Base-by-base conservation (phyloP, 2,113 vertebrate genomes). In the Spea bombifrons region DNA sequence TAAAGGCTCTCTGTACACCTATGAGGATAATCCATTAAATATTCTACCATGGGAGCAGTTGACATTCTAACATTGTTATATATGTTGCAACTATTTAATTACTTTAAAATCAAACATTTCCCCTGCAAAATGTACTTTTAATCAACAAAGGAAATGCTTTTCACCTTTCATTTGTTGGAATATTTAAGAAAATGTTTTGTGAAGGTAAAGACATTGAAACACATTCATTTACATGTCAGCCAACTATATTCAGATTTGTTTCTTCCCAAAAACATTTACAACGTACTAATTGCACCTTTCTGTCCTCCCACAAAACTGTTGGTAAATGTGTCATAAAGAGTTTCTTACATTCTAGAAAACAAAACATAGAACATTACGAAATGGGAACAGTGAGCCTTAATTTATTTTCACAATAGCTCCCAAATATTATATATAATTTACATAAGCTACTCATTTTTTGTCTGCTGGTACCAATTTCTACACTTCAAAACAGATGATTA, bases 401-500 rank as follows among this genome's bases (percentile, higher is more conserved):
- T 75, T 69, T 76, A 67, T 48, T 76, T 48, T 69, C 68, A 7
- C 17, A 48, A 71, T 7, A 50, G 43, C 47, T 65, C 4, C 5
- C 9, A 10, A 81, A 82, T 67, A 10, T 81, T 16, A 0, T 3
- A 9, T 77, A 71, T 44, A 78, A 81, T 55, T 64, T 76, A 16
- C 8, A 68, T 75, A 65, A 71, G 5, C 0, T 3, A 7, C 0
- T 67, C 75, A 57, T 68, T 67, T 47, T 59, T 59, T 76, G 76
- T 82, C 43, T 17, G 8, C 0, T 66, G 80, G 65, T 75, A 80
- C 70, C 59, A 75, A 73, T 66, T 78, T 80, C 57, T 80, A 83
- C 80, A 71, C 83, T 55, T 48, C 64, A 83, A 50, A 81, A 76
- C 5, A 76, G 66, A 5, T 84, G 80, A 89, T 84, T 66, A 85